A percentile compares a stretch with the other conserved stretches of the same genome.
phyloP scores from a whole-genome alignment of 2,888 invertebrate genomes.

The Julus scandinavius region DNA sequence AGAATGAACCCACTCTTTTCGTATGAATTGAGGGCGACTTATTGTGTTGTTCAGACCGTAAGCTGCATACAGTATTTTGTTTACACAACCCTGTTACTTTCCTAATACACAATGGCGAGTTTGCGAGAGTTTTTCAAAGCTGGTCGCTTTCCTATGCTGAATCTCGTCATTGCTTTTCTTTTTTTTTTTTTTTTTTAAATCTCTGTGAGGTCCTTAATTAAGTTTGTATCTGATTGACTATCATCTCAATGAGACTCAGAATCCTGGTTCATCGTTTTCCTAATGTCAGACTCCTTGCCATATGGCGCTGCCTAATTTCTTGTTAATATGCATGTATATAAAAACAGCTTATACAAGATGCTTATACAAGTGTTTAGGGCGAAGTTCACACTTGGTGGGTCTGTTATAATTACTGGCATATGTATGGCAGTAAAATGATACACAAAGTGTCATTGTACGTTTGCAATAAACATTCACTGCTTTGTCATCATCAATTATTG shows the following conservation, averaged over 20 bases:
- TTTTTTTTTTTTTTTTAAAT: no score
- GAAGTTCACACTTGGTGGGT: not conserved
- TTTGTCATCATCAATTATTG: slow-evolving; percentile 1
- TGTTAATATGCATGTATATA: not conserved
- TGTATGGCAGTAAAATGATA: slow-evolving; percentile 5
- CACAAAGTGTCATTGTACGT: not conserved
- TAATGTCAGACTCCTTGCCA: not conserved
- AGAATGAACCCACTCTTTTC: not conserved
- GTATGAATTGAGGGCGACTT: not conserved
- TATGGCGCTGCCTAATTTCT: not conserved
- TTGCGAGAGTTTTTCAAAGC: no score
- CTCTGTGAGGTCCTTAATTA: no score
- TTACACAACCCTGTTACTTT: no score
- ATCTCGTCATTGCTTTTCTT: no score
- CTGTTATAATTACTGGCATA: not conserved
- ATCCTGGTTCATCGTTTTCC: not conserved
- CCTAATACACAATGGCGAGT: no score
- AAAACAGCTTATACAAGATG: not conserved
- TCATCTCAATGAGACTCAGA: not conserved
- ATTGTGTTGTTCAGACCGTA: not conserved
- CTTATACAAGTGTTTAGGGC: not conserved
- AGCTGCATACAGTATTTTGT: no score
- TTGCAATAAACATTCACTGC: not conserved
- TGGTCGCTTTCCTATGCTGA: no score
- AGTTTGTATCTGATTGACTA: no score